Evolutionary conservation across 2,797 vertebrate species (phyloP).

Genomic region (Syngnathus acus): DNA sequence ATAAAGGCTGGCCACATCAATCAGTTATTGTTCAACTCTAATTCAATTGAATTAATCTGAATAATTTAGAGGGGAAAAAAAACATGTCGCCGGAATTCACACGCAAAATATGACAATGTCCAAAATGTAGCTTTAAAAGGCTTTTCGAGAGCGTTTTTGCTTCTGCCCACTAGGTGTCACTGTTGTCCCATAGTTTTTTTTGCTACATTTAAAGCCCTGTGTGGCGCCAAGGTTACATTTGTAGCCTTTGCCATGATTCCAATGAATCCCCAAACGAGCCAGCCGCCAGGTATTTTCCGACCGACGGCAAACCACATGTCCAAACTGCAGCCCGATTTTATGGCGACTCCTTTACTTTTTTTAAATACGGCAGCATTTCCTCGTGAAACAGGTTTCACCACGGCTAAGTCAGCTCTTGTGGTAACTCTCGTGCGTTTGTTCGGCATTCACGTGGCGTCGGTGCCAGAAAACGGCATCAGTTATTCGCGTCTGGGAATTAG

Average conservation of each 20-base stretch:
- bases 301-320: background rate
- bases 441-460: slow-evolving; percentile 9
- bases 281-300: background rate
- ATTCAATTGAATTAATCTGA: too few relatives aligned
- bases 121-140: background rate
- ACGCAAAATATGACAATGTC: too few relatives aligned
- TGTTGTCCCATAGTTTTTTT: background rate
- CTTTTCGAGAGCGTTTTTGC: background rate
- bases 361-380: slow-evolving; percentile 45
- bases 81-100: too few relatives aligned
- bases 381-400: slow-evolving; percentile 62
- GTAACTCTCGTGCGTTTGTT: background rate
- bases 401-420: slow-evolving; percentile 13
- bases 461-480: slow-evolving; percentile 17
- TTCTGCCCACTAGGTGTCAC: slow-evolving; percentile 43
- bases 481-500: background rate
- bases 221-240: background rate
- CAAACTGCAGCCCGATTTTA: background rate
- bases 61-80: too few relatives aligned
- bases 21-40: too few relatives aligned
- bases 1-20: too few relatives aligned
- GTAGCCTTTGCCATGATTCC: background rate
- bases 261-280: background rate
- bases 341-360: background rate
- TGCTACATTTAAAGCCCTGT: background rate